A percentile compares a stretch with the other conserved stretches of the same genome.
These are phyloP conservation scores for Syrrhaptes paradoxus DNA, from an alignment of 2,113 vertebrate genomes.

Conservation along the genomic window DNA sequence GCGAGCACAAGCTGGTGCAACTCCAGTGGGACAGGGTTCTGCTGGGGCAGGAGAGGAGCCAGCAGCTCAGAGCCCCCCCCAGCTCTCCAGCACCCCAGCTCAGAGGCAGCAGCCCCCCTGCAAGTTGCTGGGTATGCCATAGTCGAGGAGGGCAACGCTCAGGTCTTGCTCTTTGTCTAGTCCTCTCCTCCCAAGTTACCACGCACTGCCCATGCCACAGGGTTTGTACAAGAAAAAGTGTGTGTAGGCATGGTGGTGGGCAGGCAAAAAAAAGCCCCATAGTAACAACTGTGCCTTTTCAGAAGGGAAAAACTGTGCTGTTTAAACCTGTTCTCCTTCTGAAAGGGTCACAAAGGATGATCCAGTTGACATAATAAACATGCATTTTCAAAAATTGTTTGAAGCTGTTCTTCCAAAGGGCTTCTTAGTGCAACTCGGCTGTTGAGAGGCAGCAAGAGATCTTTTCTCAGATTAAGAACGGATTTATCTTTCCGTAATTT, in stretches of 20 bases:
- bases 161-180: background rate
- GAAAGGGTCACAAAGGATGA: background rate
- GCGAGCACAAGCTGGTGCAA: rapidly evolving
- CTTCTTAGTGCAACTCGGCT: background rate
- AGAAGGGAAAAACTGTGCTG: background rate
- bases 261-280: rapidly evolving
- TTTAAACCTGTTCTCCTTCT: background rate
- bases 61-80: background rate
- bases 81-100: rapidly evolving
- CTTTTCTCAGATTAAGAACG: background rate
- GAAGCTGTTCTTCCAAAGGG: background rate
- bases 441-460: background rate
- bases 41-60: background rate
- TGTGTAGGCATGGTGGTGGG: rapidly evolving
- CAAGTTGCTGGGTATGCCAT: background rate
- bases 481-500: background rate
- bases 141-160: rapidly evolving
- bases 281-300: rapidly evolving
- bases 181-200: background rate
- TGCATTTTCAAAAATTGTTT: background rate
- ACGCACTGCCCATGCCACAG: no score
- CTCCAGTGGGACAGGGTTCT: rapidly evolving
- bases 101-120: rapidly evolving
- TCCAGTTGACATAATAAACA: background rate
- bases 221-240: rapidly evolving